Base-by-base conservation (phyloP, 2,797 vertebrate genomes). In the Bryconaethiops microstoma region DNA sequence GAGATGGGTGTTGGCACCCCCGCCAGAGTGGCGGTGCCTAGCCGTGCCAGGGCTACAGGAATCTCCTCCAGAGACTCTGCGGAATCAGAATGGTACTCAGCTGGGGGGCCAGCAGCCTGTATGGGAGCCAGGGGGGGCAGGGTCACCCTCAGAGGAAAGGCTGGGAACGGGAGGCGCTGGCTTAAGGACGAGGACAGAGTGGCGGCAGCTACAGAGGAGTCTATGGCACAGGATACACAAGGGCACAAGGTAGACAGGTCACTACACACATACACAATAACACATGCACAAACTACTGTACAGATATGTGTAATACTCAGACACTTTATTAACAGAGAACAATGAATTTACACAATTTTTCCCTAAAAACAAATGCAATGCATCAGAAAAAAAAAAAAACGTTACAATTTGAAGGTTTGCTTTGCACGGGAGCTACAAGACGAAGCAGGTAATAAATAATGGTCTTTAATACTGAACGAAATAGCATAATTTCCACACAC, bases 31-130 rank as follows among this genome's bases (percentile, higher is more conserved):
- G 90, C 89, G 19, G 95, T 97, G 86, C 96, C 97, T 59, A 97
- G 93, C 72, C 82, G 90, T 52, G 94, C 96, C 91, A 97, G 89
- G 7, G 91, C 94, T 90, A 97, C 95, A 0, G 96, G 97, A 76
- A 96, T 96, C 91, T 97, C 96, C 82, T 97, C 95, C 94, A 97
- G 87, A 73, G 96, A 97, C 86, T 98, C 96, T 0, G 96, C 94
- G 0, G 96, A 97, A 86, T 96, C 94, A 0, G 96, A 97, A 86
- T 95, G 95, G 92, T 93, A 97, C 78, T 96, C 93, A 29, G 92
- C 92, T 0, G 96, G 93, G 5, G 94, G 92, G 6, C 92, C 95
- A 0, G 94, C 92, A 0, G 94, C 92, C 83, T 91, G 95, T 62
- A 95, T 83, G 0, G 91, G 78, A 60, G 86, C 85, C 81, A 91